Evolutionary conservation across 1,140 invertebrate genomes (phyloP), one percentile per base, ranked within the genome.

Genomic region (Diploscapter pachys): DNA sequence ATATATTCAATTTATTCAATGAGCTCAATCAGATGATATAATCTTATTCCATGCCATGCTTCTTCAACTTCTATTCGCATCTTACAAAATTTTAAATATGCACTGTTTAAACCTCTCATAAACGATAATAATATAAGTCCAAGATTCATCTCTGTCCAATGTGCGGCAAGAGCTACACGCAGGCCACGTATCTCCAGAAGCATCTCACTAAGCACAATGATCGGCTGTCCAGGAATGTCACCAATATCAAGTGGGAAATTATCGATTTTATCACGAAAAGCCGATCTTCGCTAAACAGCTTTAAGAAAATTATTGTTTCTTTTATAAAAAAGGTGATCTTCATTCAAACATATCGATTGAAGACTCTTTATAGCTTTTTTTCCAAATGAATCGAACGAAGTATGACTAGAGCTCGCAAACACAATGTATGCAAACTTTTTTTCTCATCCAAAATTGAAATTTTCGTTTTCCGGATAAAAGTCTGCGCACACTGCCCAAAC

Each of bases 121-220:
- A 68, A 49, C 31, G 31, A 65, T 31, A 65, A 65, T 9, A 65
- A 8, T 31, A 8, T 65, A 79, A 79, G 50, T 4, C 54, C 67
- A 52, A 82, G 84, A 76, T 96, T 66, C 95, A 99, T 89, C 98
- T 99, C 85, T 99, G 96, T 87, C 93, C 95, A 84, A 96, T 95
- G 86, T 99, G 96, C 88, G 96, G 96, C 82, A 99, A 99, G 87
- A 95, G 93, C 71, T 99, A 99, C 87, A 98, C 96, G 4, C 96
- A 99, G 87, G 95, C 98, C 88, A 98, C 96, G 11, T 99, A 99
- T 87, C 89, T 99, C 82, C 93, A 93, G 78, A 96, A 98, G 85
- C 96, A 99, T 87, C 94, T 99, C 93, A 93, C 96, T 85, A 99
- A 99, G 85, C 96, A 99, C 79, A 82, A 85, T 5, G 85, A 87